These are phyloP conservation scores for Prochilodus magdalenae DNA, from an alignment of 2,113 vertebrate genomes.

Conservation along the genomic window DNA sequence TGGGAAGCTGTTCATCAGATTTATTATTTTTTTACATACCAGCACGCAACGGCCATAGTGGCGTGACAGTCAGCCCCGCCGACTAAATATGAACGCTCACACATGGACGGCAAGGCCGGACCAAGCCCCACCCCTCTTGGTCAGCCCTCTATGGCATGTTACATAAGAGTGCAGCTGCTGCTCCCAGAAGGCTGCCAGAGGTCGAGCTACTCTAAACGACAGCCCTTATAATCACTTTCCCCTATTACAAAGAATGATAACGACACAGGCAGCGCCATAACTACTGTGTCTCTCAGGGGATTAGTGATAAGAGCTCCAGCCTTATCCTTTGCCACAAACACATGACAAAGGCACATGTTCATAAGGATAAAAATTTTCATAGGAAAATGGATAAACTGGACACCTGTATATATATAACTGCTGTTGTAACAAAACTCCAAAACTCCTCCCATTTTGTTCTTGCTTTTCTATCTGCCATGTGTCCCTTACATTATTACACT, in stretches of 20 bases:
- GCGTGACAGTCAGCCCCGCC: neutral
- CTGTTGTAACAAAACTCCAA: neutral
- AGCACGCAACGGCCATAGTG: neutral
- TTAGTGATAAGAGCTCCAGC: conserved; percentile 34
- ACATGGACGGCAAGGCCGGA: neutral
- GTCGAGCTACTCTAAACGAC: conserved; percentile 9
- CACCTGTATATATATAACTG: neutral
- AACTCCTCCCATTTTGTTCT: no score
- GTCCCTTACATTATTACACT: no score
- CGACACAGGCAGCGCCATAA: conserved; percentile 30
- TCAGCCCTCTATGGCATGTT: neutral
- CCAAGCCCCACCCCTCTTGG: neutral
- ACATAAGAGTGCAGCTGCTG: conserved; percentile 3
- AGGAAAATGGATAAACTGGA: neutral
- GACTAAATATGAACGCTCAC: neutral
- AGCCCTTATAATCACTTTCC: conserved; percentile 34
- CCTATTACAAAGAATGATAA: conserved; percentile 24
- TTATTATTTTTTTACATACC: no score
- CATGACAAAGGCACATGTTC: neutral
- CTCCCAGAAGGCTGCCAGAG: conserved; percentile 1
- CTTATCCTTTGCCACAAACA: conserved; percentile 19
- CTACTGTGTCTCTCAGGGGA: conserved; percentile 7
- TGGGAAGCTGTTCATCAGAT: no score
- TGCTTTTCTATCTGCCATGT: no score
- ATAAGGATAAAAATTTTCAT: neutral